Percentiles rank a stretch among this genome's conserved stretches.
These are phyloP conservation scores for Drosophila nigromelanica DNA, from an alignment of 1,140 invertebrate species.

Conservation along the genomic window DNA sequence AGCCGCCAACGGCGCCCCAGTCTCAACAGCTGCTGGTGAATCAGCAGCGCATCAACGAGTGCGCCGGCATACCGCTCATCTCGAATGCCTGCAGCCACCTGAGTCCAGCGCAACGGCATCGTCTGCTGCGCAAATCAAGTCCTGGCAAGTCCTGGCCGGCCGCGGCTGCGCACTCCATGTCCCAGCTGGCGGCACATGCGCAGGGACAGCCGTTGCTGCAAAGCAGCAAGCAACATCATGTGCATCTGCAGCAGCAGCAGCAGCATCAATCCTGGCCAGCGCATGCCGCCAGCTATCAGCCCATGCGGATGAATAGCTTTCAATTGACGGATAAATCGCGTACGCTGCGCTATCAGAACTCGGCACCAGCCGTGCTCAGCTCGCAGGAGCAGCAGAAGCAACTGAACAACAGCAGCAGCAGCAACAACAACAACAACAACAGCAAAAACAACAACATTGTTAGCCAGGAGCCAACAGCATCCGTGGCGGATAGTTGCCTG, in stretches of 20 bases:
- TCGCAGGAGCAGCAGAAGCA: constrained; percentile 54
- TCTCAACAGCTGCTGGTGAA: constrained; percentile 50
- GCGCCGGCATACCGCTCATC: constrained; percentile 89
- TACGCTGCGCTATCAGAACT: constrained; percentile 72
- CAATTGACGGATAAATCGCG: constrained; percentile 65
- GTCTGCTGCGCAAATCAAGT: constrained; percentile 60
- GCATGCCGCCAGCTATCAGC: constrained; percentile 48
- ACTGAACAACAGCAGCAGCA: constrained; percentile 23
- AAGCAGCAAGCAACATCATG: constrained; percentile 51
- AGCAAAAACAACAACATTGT: neutral
- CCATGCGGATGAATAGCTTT: constrained; percentile 41
- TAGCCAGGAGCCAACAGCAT: constrained; percentile 34
- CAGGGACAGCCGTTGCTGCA: constrained; percentile 91
- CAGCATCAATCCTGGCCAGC: constrained; percentile 47
- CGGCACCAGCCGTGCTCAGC: constrained; percentile 57
- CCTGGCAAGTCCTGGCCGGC: constrained; percentile 31
- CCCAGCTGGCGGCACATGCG: constrained; percentile 89
- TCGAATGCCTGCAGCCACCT: constrained; percentile 85
- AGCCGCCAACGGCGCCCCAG: neutral
- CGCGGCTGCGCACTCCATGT: constrained; percentile 70
- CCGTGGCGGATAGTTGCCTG: constrained; percentile 89
- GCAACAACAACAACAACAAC: constrained; percentile 2
- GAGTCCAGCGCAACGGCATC: constrained; percentile 67
- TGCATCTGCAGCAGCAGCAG: constrained; percentile 27
- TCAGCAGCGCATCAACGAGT: constrained; percentile 84